Conservation (phyloP, 2,888 invertebrate species). For the Drosophila histrio region DNA sequence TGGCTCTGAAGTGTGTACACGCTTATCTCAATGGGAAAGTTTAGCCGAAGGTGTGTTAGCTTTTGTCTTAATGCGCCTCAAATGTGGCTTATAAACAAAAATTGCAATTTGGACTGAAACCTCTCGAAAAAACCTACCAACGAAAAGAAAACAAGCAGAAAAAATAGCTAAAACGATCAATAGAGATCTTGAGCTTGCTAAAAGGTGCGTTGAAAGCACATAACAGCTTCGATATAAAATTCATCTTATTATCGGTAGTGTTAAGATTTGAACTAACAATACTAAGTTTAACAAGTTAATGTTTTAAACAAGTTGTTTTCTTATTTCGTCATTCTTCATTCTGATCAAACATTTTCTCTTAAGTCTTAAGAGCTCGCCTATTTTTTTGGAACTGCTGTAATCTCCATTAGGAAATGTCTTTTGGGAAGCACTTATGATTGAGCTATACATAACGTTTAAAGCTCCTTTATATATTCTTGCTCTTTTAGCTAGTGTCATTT, state of each 20-base stretch:
- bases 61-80: constrained; percentile 13
- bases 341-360: no score
- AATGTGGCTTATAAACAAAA: constrained; percentile 3
- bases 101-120: background rate
- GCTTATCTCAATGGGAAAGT: constrained; percentile 22
- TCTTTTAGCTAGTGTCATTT: constrained; percentile 2
- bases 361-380: no score
- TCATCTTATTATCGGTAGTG: no score
- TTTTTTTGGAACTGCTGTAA: no score
- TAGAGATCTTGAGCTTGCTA: background rate
- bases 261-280: no score
- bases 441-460: background rate
- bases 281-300: no score
- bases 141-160: background rate
- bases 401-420: background rate
- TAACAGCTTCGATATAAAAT: background rate
- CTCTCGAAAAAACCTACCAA: background rate
- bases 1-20: constrained; percentile 30
- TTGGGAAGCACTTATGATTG: background rate
- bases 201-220: background rate
- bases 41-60: constrained; percentile 29
- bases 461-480: background rate
- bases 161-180: background rate
- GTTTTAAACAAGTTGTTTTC: no score
- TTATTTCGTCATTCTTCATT: no score